Percentiles rank a stretch among this genome's conserved stretches.
Evolutionary conservation across 2,797 vertebrate species (phyloP).

Genomic region (Danionella dracula): DNA sequence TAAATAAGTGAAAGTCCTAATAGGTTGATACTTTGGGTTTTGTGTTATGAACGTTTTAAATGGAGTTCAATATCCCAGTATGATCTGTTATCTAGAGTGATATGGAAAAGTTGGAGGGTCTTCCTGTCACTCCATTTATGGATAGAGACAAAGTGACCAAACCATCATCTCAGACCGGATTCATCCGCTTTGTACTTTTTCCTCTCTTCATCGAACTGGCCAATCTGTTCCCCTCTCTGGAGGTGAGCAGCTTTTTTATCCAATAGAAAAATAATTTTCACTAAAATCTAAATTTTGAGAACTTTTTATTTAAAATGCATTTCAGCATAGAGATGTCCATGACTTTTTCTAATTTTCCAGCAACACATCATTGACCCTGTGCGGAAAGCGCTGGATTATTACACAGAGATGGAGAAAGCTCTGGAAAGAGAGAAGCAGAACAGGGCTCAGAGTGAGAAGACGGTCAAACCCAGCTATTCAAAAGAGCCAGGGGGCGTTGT

Average conservation of each 20-base stretch:
- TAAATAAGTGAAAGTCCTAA: too few species aligned
- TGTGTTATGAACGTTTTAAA: too few species aligned
- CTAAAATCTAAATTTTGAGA: too few species aligned
- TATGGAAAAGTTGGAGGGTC: constrained; percentile 91
- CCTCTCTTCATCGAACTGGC: constrained; percentile 76
- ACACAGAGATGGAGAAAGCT: constrained; percentile 77
- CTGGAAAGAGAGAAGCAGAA: constrained; percentile 67
- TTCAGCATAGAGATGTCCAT: too few species aligned
- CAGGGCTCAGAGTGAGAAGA: constrained; percentile 55
- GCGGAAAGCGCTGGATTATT: constrained; percentile 73
- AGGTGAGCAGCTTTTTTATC: constrained; percentile 62
- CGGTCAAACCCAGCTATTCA: constrained; percentile 40
- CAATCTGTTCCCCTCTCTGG: constrained; percentile 72
- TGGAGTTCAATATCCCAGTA: too few species aligned
- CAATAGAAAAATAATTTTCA: not conserved
- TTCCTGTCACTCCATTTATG: constrained; percentile 97
- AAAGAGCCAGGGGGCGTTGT: constrained; percentile 17
- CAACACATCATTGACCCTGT: constrained; percentile 75
- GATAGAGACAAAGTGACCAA: constrained; percentile 98
- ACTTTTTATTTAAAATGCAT: too few species aligned
- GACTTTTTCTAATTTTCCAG: constrained; percentile 49
- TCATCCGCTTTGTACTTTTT: constrained; percentile 82
- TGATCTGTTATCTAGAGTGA: constrained; percentile 78
- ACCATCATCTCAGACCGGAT: constrained; percentile 92
- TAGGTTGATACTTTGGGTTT: too few species aligned